Evolutionary conservation across 2,888 invertebrate genomes (phyloP), one percentile per base, ranked within the genome.

Genomic region (Athalia cordata): DNA sequence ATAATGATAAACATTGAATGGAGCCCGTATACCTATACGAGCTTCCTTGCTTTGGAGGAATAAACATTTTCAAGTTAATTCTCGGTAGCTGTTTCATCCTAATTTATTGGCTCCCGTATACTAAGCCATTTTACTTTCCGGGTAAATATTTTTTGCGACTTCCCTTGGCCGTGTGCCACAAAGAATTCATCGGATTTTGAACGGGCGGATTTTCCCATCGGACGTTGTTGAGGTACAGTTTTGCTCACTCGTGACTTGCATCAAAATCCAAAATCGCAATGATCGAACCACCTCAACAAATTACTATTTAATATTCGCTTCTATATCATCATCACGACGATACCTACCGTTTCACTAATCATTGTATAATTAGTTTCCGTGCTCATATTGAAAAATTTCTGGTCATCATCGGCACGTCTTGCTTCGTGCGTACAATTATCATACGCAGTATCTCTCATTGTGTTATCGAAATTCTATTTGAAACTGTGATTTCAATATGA

Each of bases 21-120:
- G 43, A 55, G 52, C 50, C 11, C 55, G 50, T 55, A 55, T 29
- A 29, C 29, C 29, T 29, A 2, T 29, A 29, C 29, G 1, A 43
- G 68, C 29, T 29, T n/a, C 55, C 52, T 55, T 68, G 29, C 68
- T 50, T 9, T 6, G 52, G 15, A 49, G 11, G 68, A 15, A 68
- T 68, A 68, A 50, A 68, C 68, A 68, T 68, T 68, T 68, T 68
- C 55, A 68, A 72, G 72, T 72, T 59, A 72, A 72, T 59, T 72
- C 72, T 72, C 59, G 29, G 72, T 72, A 59, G 47, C 57, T 72
- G 72, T 72, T 72, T 72, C 57, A 72, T 57, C 72, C 59, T 59
- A 59, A 59, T 72, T 72, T 72, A 72, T 47, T 57, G 57, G 57
- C 59, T 72, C n/a, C 72, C 72, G 72, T 57, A 72, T 72, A 45